Conservation (phyloP, 2,888 invertebrate genomes). For the Stegana nigrithorax region DNA sequence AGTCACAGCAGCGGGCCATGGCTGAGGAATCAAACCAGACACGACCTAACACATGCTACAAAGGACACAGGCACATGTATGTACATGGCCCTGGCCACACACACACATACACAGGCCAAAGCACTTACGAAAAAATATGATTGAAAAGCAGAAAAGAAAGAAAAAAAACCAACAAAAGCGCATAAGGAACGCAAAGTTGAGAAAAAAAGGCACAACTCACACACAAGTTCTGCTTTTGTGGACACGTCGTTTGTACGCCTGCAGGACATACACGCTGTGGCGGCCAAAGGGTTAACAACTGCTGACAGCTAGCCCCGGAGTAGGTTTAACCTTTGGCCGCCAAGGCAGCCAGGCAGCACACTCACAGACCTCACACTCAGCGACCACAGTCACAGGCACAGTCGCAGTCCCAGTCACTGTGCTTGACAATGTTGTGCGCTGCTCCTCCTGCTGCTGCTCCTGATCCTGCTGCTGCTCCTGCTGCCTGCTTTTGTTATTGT, state of each 20-base stretch:
- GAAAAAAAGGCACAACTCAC: slow-evolving; percentile 37
- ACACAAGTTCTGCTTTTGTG: slow-evolving; percentile 11
- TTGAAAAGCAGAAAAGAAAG: slow-evolving; percentile 21
- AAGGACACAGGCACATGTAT: background rate
- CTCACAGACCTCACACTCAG: background rate
- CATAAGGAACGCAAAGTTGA: slow-evolving; percentile 10
- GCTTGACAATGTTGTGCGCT: slow-evolving; percentile 15
- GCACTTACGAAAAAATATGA: slow-evolving; percentile 26
- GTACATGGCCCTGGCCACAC: background rate
- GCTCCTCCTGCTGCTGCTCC: background rate
- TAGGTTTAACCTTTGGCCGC: slow-evolving; percentile 23
- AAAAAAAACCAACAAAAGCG: slow-evolving; percentile 52
- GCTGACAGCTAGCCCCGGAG: slow-evolving; percentile 27
- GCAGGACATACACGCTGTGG: too few relatives aligned
- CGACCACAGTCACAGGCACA: background rate
- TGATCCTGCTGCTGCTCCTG: background rate
- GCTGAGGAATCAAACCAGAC: too few relatives aligned
- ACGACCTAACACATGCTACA: too few relatives aligned
- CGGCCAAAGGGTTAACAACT: slow-evolving; percentile 10
- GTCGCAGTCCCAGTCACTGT: background rate
- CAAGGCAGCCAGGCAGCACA: background rate
- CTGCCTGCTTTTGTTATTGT: slow-evolving; percentile 7
- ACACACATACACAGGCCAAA: slow-evolving; percentile 21
- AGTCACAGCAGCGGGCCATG: too few relatives aligned
- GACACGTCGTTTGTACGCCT: too few relatives aligned